A percentile compares a stretch with the other conserved stretches of the same genome.
Conservation (phyloP, 2,113 vertebrate species). For the Morone chrysops region DNA sequence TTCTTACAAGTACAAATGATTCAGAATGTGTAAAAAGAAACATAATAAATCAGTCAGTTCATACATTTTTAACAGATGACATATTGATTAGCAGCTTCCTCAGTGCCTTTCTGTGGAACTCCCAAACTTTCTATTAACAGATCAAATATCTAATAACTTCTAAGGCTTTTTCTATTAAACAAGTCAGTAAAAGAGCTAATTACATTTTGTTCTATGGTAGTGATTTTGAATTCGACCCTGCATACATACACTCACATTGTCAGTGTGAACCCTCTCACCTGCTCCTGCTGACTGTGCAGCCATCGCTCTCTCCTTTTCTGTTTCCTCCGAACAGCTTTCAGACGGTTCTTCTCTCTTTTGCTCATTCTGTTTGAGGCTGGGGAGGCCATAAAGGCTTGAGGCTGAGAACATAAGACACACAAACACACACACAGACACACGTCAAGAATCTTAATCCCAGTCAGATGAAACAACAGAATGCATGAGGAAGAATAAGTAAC, state of each 20-base stretch:
- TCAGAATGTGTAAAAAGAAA: too few relatives aligned
- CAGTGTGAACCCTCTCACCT: conserved; percentile 44
- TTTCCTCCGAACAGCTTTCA: conserved; percentile 88
- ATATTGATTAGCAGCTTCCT: too few relatives aligned
- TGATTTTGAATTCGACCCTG: neutral
- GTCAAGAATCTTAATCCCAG: neutral
- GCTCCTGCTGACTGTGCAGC: conserved; percentile 78
- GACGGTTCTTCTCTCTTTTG: conserved; percentile 87
- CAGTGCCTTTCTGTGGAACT: too few relatives aligned
- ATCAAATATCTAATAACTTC: neutral
- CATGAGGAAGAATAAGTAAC: neutral
- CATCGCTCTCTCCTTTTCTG: conserved; percentile 85
- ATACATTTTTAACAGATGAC: too few relatives aligned
- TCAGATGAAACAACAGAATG: neutral
- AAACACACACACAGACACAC: neutral
- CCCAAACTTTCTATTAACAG: neutral
- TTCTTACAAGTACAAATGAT: too few relatives aligned
- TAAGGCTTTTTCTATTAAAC: neutral
- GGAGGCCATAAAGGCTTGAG: conserved; percentile 17
- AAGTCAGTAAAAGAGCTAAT: neutral
- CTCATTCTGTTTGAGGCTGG: conserved; percentile 71
- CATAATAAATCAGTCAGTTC: too few relatives aligned
- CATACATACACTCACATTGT: neutral
- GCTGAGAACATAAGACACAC: conserved; percentile 41
- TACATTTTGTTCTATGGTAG: neutral